Evolutionary conservation across 2,888 invertebrate genomes (phyloP).

Genomic region (Aleiodes testaceus): DNA sequence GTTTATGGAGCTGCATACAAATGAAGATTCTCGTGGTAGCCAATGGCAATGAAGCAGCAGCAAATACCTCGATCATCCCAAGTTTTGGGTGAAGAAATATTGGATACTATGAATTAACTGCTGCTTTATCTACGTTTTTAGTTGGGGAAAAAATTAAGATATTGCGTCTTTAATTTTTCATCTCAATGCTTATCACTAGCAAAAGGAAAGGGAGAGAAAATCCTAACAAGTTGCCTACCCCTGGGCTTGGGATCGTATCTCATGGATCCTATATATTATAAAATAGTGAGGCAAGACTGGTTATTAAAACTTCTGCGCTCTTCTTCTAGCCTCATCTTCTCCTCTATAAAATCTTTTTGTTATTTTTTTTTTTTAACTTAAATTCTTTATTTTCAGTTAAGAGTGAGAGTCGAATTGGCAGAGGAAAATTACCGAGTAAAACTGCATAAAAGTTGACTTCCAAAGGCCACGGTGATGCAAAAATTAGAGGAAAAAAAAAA

Average conservation of each 20-base stretch:
- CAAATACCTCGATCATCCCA: neutral
- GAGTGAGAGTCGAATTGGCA: slow-evolving; percentile 12
- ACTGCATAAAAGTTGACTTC: neutral
- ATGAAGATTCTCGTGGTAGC: slow-evolving; percentile 27
- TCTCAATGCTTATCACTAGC: neutral
- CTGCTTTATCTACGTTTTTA: neutral
- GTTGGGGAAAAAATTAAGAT: neutral
- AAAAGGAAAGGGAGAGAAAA: neutral
- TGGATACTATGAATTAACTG: no score
- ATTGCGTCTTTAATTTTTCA: neutral
- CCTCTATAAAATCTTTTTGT: neutral
- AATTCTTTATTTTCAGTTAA: no score
- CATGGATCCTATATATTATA: slow-evolving; percentile 10
- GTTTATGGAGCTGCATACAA: slow-evolving; percentile 51
- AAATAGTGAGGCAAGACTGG: slow-evolving; percentile 5
- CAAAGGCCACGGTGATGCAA: neutral
- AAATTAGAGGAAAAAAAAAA: neutral
- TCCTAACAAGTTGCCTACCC: neutral
- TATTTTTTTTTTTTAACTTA: neutral
- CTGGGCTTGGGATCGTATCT: slow-evolving; percentile 2
- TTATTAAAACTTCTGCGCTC: slow-evolving; percentile 22
- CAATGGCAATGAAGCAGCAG: neutral
- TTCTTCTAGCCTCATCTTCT: slow-evolving; percentile 4
- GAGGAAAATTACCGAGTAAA: slow-evolving; percentile 2
- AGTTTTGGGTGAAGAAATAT: neutral